Percentiles rank a stretch among this genome's conserved stretches.
Conservation (phyloP, 2,888 invertebrate genomes). For the Deilephila elpenor region DNA sequence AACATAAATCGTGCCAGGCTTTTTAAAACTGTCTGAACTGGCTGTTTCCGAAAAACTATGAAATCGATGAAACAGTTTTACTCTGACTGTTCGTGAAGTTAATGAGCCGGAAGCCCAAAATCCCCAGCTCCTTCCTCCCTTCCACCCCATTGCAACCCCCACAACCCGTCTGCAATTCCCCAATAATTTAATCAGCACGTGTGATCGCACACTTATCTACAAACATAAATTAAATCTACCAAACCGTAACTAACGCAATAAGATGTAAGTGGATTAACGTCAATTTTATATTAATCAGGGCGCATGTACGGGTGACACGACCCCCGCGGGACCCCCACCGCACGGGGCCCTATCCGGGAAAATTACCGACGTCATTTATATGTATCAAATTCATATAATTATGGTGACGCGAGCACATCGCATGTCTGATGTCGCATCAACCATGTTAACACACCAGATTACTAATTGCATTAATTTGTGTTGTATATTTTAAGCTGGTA, state of each 20-base stretch:
- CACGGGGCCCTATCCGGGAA: not conserved
- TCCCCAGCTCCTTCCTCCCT: too few species aligned
- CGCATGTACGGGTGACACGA: constrained; percentile 8
- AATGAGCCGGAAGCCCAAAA: too few species aligned
- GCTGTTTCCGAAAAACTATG: too few species aligned
- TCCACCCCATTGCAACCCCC: too few species aligned
- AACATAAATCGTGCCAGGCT: too few species aligned
- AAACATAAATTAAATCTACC: constrained; percentile 1
- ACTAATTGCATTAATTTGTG: constrained; percentile 16
- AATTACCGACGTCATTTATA: constrained; percentile 21
- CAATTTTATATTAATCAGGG: constrained; percentile 24
- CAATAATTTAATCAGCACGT: constrained; percentile 1
- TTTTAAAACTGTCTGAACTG: too few species aligned
- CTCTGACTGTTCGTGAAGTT: too few species aligned
- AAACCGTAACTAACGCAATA: constrained; percentile 12
- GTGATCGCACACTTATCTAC: constrained; percentile 2
- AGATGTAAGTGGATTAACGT: constrained; percentile 22
- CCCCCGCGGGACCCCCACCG: not conserved
- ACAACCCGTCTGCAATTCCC: too few species aligned
- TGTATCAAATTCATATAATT: constrained; percentile 23
- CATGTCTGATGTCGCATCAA: not conserved
- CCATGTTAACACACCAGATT: not conserved
- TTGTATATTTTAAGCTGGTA: constrained; percentile 1
- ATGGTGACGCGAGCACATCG: constrained; percentile 13
- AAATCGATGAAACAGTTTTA: too few species aligned